Evolutionary conservation across 1,140 invertebrate species (phyloP).

Genomic region (Spodoptera frugiperda): DNA sequence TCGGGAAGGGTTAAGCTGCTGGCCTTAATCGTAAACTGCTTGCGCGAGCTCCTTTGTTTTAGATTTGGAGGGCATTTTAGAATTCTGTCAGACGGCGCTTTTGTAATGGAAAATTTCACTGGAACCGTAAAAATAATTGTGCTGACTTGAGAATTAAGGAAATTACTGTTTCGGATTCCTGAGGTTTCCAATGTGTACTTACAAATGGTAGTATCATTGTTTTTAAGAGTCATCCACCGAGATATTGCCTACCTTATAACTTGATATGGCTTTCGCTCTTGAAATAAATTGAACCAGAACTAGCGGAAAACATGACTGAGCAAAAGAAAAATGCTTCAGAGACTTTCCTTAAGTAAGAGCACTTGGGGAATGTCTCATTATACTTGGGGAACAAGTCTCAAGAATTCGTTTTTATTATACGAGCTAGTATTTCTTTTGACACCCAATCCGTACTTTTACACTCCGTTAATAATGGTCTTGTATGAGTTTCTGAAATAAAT

Average conservation of each 20-base stretch:
- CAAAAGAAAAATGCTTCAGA: conserved; percentile 13
- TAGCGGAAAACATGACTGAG: conserved; percentile 15
- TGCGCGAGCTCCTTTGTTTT: conserved; percentile 65
- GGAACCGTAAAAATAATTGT: conserved; percentile 36
- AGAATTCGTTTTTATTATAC: conserved; percentile 18
- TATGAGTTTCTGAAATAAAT: not conserved
- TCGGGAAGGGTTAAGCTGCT: conserved; percentile 76
- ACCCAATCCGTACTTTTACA: conserved; percentile 7
- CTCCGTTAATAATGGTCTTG: conserved; percentile 4
- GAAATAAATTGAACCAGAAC: conserved; percentile 20
- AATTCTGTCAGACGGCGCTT: conserved; percentile 41
- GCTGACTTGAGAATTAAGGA: conserved; percentile 32
- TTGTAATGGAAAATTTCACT: conserved; percentile 37
- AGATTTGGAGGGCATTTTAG: conserved; percentile 54
- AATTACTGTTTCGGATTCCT: not conserved
- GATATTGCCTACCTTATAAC: not conserved
- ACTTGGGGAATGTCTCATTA: conserved; percentile 8
- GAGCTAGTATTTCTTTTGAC: conserved; percentile 12
- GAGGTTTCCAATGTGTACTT: not conserved
- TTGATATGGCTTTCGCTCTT: not conserved
- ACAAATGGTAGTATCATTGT: not conserved
- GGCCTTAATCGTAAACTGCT: conserved; percentile 74
- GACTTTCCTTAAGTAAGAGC: conserved; percentile 11
- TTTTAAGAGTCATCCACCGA: not conserved
- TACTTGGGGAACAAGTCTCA: conserved; percentile 18